Base-by-base conservation (phyloP, 2,113 vertebrate genomes). In the Gasterosteus aculeatus region DNA sequence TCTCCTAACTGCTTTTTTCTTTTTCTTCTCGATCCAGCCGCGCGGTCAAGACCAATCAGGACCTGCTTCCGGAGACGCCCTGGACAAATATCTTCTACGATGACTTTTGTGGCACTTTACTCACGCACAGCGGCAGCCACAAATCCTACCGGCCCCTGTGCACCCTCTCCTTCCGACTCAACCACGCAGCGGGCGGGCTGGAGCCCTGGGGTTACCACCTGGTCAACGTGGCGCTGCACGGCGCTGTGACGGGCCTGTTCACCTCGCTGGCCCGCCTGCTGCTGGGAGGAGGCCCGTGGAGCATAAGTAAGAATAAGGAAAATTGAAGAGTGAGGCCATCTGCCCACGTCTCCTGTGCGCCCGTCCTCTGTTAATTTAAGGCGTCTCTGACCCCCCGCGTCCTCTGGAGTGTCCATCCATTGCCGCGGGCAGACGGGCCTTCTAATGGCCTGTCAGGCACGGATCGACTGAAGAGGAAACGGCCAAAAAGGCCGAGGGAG, bases 41-140 rank as follows among this genome's bases (percentile, higher is more conserved):
- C 87, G 98, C 98, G 60, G 99, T 99, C 95, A 99, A 98, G 94
- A 98, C 97, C 69, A 99, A 99, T 92, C 98, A 98, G 86, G 98
- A 99, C 89, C 96, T 99, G 71, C 95, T 99, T 42, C 96, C 97
- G 0, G 98, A 99, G 92, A 99, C 97, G 0, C 97, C 97, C 0
- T 99, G 98, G 98, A 96, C 88, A 5, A 97, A 98, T 67, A 95
- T 99, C 89, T 99, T 99, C 94, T 99, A 97, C 82, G 96, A 99
- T 83, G 98, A 99, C 89, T 99, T 99, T 76, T 99, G 98, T 98
- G 98, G 98, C 19, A 99, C 98, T 0, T 92, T 98, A 41, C 97
- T 99, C 62, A 99, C 97, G 0, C 98, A 99, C 94, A 99, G 97
- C 10, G 98, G 98, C 75, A 99, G 98, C 90, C 98, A 99, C 93